Conservation (phyloP, 2,797 vertebrate genomes). For the Pangasius larnaudii region DNA sequence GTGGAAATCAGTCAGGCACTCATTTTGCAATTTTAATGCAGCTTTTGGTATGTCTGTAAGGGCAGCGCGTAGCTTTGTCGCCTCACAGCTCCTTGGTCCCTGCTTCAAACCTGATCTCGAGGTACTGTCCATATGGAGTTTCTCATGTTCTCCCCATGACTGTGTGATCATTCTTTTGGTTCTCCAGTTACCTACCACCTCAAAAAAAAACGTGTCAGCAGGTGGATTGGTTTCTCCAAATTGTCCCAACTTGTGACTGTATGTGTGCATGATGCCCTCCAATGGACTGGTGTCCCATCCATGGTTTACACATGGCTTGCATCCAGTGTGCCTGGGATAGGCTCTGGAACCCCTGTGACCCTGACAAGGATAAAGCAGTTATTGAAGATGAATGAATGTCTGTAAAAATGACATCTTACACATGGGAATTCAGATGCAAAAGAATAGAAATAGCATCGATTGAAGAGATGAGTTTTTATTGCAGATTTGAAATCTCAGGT, state of each 20-base stretch:
- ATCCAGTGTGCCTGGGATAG: neutral
- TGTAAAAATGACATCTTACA: neutral
- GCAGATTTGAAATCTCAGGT: neutral
- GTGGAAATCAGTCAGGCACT: neutral
- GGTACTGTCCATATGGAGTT: neutral
- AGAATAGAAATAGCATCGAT: neutral
- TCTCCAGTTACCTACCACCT: neutral
- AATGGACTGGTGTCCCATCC: neutral
- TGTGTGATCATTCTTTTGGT: neutral
- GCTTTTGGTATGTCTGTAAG: conserved; percentile 7
- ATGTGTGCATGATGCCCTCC: neutral
- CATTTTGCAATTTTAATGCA: conserved; percentile 11
- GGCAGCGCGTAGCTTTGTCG: neutral
- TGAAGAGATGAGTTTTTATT: neutral
- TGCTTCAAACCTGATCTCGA: neutral
- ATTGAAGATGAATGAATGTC: neutral
- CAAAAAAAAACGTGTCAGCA: neutral
- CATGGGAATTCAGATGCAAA: neutral
- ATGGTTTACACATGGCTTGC: neutral
- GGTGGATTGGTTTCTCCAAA: neutral
- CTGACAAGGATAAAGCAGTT: neutral
- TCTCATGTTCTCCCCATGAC: neutral
- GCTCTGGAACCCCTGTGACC: neutral
- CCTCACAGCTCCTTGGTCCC: neutral
- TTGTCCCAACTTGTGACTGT: neutral